Conservation (phyloP, 2,113 vertebrate genomes). For the Periophthalmodon schlosseri region DNA sequence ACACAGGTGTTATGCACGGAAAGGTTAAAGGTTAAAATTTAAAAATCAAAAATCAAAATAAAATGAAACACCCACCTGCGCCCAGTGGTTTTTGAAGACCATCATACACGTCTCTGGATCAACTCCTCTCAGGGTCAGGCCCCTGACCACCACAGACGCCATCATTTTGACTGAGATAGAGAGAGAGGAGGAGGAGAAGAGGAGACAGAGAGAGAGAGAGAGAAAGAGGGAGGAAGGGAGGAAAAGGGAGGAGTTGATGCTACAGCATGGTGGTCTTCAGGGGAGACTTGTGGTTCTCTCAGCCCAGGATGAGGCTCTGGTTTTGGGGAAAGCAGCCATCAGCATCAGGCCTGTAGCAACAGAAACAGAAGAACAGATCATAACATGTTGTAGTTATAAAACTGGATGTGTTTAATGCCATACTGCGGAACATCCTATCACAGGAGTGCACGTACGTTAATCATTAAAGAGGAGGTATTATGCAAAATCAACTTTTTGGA, state of each 20-base stretch:
- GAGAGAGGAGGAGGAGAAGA: background rate
- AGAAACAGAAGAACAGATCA: background rate
- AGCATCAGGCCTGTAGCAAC: slow-evolving; percentile 24
- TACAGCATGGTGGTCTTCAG: slow-evolving; percentile 26
- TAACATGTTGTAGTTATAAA: background rate
- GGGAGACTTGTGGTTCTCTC: slow-evolving; percentile 7
- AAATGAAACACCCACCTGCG: slow-evolving; percentile 79
- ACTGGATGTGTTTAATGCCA: background rate
- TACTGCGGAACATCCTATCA: no score
- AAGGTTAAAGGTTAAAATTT: no score
- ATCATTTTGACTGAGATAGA: slow-evolving; percentile 70
- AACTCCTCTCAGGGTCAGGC: slow-evolving; percentile 85
- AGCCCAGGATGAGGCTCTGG: slow-evolving; percentile 22
- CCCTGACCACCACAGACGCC: slow-evolving; percentile 81
- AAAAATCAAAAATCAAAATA: no score
- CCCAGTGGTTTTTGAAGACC: slow-evolving; percentile 97
- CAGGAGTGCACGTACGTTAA: background rate
- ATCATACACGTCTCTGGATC: slow-evolving; percentile 98
- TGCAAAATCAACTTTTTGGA: no score
- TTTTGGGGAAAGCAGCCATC: background rate
- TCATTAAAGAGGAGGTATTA: no score
- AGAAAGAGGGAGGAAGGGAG: no score
- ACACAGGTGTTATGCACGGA: no score
- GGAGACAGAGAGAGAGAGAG: background rate
- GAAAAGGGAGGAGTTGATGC: slow-evolving; percentile 38